Base-by-base conservation (phyloP, 2,113 vertebrate species). In the Grallaria varia region DNA sequence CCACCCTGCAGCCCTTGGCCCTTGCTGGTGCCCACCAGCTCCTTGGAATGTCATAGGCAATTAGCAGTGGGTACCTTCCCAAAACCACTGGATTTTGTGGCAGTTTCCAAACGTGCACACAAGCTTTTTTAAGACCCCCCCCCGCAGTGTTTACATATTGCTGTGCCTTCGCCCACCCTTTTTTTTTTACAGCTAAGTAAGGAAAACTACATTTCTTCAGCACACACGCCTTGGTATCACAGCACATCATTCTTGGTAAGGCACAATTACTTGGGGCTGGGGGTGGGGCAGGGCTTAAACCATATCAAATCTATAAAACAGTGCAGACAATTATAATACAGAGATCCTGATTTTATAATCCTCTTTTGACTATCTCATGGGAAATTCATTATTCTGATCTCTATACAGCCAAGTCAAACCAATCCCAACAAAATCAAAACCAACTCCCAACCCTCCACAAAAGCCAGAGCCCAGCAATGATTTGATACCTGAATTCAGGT, bases 311-410 rank as follows among this genome's bases (percentile, higher is more conserved):
- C 53, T 66, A 68, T 69, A 16, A 22, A 88, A 45, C 30, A 67
- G 52, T 33, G 49, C 40, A 94, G 74, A 82, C 42, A 84, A 75
- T 75, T 77, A 60, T 6, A 72, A 91, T 39, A 87, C n/a, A 40
- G 28, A 76, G 68, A 92, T 45, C 28, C 40, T 45, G 44, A 60
- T 56, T 92, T 86, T 93, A 84, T 92, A 95, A 96, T 96, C 92
- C 82, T 92, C 93, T 94, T 96, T 75, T 13, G 59, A 60, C 28
- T 68, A 10, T 84, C 44, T 72, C 56, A 64, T 6, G n/a, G 49
- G 56, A 75, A 94, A 89, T 71, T 20, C 47, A 63, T 89, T 75
- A 64, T 86, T 89, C 56, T 82, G 60, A 92, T 72, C 73, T 33
- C n/a, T 84, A 35, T 2, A 28, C 2, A 53, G 16, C 17, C 42